Base-by-base conservation (phyloP, 2,888 invertebrate species). In the Drosophila pegasa region DNA sequence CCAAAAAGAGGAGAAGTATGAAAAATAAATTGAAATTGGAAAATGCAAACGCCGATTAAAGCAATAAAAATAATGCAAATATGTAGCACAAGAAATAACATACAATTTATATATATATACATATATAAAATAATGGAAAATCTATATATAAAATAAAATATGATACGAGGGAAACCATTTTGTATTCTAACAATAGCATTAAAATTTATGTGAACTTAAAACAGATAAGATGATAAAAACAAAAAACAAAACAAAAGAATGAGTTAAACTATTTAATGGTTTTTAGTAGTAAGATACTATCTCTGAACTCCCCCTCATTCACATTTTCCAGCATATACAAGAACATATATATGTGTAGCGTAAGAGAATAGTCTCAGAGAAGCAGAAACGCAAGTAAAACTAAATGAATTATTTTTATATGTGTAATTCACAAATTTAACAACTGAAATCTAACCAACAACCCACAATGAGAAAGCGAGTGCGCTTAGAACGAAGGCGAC, bases 381-480 rank as follows among this genome's bases (percentile, higher is more conserved):
- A 16, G 27, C 7, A 35, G 18, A 58, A 60, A 55, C 61, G 64
- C 66, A 29, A 60, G 18, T 55, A 45, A 67, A 62, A 58, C 35
- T 47, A 48, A 66, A 60, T 52, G 50, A 75, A 66, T 70, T 85
- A 82, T 83, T 83, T 83, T 85, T 83, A 81, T 82, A 82, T 82
- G 81, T 81, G 80, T 78, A 82, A 70, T 67, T 58, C 83, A 85
- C 82, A 78, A 80, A 71, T 85, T 82, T 78, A 74, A 59, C 31
- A 67, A 74, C 43, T 69, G 27, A 45, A 48, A 79, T 62, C 68
- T 72, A 75, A 75, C 55, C 74, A 78, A 78, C 74, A 65, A 73
- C 65, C 71, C 75, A 60, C 63, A 72, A 61, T 60, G 62, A 57
- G 33, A 56, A 70, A 55, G 48, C 57, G 52, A 66, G 57, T 61